These are phyloP conservation scores for Heliconius sara DNA, from an alignment of 2,888 invertebrate genomes.

Conservation along the genomic window DNA sequence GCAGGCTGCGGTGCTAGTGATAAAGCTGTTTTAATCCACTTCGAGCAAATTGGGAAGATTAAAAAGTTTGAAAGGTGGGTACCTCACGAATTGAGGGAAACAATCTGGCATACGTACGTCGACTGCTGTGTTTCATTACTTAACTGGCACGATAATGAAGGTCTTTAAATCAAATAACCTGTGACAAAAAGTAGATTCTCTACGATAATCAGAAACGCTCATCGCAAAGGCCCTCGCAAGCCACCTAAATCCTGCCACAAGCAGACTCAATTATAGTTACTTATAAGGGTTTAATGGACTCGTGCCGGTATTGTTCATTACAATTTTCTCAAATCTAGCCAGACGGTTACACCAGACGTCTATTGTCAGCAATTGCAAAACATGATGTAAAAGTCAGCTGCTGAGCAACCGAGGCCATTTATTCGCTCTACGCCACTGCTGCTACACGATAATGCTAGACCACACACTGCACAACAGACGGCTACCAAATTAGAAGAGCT, in stretches of 20 bases:
- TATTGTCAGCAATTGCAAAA: not conserved
- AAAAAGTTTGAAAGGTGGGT: no score
- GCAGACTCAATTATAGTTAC: not conserved
- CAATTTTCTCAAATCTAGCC: not conserved
- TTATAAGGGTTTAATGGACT: not conserved
- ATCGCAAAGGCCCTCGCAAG: not conserved
- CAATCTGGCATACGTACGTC: no score
- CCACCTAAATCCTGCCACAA: not conserved
- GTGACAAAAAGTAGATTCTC: not conserved
- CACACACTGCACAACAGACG: not conserved
- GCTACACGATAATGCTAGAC: not conserved
- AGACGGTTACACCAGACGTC: no score
- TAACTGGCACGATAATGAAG: no score
- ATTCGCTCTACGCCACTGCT: not conserved
- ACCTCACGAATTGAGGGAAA: no score
- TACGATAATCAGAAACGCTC: not conserved
- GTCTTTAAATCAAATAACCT: not conserved
- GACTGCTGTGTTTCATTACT: no score
- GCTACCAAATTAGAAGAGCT: not conserved
- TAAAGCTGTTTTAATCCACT: no score
- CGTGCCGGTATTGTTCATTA: not conserved
- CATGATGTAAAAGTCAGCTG: not conserved
- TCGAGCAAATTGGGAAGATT: no score
- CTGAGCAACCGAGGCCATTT: not conserved
- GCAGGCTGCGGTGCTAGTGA: no score